phyloP scores from a whole-genome alignment of 2,888 invertebrate genomes.

The Drosophila maculinotata region DNA sequence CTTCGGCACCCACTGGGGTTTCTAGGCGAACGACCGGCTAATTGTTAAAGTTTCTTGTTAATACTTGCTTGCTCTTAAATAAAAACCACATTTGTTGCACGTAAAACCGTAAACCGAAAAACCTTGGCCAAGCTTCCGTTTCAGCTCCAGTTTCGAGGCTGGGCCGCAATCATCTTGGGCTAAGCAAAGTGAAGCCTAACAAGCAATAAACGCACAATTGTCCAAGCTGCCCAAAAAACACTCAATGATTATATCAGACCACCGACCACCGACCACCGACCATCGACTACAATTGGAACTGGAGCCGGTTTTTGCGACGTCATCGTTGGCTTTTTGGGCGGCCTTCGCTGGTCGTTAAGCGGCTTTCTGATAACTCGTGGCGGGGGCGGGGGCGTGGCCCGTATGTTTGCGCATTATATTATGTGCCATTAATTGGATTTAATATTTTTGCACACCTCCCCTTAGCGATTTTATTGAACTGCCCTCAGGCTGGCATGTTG shows the following conservation, averaged over 20 bases:
- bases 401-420: constrained; percentile 47
- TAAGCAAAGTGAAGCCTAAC: constrained; percentile 52
- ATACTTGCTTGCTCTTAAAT: constrained; percentile 47
- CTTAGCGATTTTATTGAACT: background rate
- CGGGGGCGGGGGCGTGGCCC: constrained; percentile 46
- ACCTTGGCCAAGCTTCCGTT: constrained; percentile 41
- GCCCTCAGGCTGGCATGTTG: constrained; percentile 36
- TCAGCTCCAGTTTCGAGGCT: constrained; percentile 30
- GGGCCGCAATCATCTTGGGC: constrained; percentile 22
- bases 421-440: constrained; percentile 75
- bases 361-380: constrained; percentile 44
- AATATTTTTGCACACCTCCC: constrained; percentile 57
- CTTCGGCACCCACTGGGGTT: constrained; percentile 88
- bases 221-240: constrained; percentile 15
- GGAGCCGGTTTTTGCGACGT: constrained; percentile 64
- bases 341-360: constrained; percentile 53
- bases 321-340: constrained; percentile 40
- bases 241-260: constrained; percentile 47
- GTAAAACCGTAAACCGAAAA: constrained; percentile 35
- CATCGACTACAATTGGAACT: constrained; percentile 17
- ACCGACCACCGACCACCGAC: too few species aligned
- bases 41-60: constrained; percentile 60
- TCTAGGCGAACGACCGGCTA: constrained; percentile 85
- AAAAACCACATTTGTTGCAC: constrained; percentile 50
- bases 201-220: constrained; percentile 59